Evolutionary conservation across 2,797 vertebrate genomes (phyloP).

Genomic region (Manis pentadactyla): DNA sequence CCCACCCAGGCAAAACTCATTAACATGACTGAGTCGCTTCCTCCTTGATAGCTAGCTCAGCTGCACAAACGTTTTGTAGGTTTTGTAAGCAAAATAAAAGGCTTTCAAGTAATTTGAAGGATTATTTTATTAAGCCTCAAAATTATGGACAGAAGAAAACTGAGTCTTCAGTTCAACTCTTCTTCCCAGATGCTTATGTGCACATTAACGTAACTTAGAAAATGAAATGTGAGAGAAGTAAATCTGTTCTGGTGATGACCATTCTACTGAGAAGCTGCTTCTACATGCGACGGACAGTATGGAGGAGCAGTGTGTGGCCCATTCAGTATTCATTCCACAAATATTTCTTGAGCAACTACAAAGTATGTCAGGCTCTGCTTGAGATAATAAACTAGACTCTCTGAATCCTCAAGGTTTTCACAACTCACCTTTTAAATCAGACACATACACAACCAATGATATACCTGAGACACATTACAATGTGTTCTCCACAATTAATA

Average conservation of each 20-base stretch:
- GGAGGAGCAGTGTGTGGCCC: neutral
- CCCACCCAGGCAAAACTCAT: neutral
- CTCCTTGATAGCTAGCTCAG: neutral
- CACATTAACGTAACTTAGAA: neutral
- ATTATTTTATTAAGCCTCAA: neutral
- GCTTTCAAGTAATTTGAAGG: neutral
- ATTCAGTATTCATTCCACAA: neutral
- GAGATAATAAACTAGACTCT: neutral
- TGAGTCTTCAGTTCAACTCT: neutral
- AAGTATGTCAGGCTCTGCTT: neutral
- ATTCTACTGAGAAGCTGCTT: neutral
- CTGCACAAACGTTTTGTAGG: neutral
- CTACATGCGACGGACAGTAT: neutral
- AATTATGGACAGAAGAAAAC: neutral
- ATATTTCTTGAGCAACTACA: neutral
- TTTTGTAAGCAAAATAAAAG: constrained; percentile 34
- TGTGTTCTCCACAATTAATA: neutral
- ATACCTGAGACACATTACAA: neutral
- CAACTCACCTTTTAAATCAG: constrained; percentile 17
- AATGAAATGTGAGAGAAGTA: neutral
- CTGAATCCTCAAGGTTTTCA: neutral
- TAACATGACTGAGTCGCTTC: neutral
- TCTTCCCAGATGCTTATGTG: neutral
- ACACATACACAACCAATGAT: neutral
- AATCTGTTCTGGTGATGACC: neutral